Conservation (phyloP, 2,113 vertebrate genomes). For the Coptodon rendalli region DNA sequence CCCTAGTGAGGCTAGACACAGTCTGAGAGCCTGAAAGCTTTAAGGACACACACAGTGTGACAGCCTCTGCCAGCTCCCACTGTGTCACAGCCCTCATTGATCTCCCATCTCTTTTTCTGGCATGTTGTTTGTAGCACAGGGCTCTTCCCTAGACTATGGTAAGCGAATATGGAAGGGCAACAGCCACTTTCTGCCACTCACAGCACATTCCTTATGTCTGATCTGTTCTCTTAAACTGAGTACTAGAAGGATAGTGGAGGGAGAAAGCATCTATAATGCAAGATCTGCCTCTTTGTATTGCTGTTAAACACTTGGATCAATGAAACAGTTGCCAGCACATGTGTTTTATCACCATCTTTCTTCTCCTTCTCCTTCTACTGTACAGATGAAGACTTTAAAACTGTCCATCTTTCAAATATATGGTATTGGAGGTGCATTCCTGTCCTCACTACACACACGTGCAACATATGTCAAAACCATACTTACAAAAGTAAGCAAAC, state of each 20-base stretch:
- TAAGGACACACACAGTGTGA: background rate
- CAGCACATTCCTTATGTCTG: background rate
- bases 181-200: conserved; percentile 4
- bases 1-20: background rate
- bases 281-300: background rate
- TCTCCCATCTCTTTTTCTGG: conserved; percentile 23
- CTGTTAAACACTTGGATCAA: background rate
- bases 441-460: background rate
- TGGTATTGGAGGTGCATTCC: background rate
- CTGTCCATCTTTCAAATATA: background rate
- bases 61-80: conserved; percentile 16
- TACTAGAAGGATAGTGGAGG: background rate
- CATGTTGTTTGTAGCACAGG: background rate
- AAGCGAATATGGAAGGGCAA: background rate
- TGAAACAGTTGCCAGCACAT: background rate
- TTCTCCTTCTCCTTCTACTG: background rate
- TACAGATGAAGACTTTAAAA: background rate
- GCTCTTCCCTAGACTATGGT: conserved; percentile 1
- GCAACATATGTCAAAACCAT: background rate
- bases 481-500: background rate
- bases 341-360: background rate
- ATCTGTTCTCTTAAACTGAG: background rate
- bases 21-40: background rate
- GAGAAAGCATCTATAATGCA: background rate
- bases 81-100: conserved; percentile 37